Evolutionary conservation across 2,888 invertebrate genomes (phyloP).

Genomic region (Cecidostiba fungosa): DNA sequence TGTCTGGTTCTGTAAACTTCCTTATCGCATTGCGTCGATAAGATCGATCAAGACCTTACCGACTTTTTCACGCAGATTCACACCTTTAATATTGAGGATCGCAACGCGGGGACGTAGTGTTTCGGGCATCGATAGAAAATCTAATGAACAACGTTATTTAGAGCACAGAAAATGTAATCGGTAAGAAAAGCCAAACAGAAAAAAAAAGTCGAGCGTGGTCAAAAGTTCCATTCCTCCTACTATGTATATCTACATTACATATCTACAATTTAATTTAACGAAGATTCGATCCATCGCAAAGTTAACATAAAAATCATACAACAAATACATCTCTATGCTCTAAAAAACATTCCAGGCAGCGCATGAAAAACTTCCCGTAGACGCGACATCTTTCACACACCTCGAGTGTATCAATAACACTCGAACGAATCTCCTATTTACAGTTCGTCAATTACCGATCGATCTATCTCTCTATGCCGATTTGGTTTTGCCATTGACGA

Average conservation of each 20-base stretch:
- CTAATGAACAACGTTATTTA: background rate
- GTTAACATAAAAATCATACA: no score
- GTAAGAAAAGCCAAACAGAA: background rate
- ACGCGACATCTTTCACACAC: background rate
- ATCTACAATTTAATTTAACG: background rate
- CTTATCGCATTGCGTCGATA: background rate
- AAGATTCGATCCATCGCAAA: background rate
- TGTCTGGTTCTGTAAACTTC: background rate
- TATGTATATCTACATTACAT: background rate
- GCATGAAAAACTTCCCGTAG: background rate
- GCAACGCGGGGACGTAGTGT: background rate
- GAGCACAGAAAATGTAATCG: background rate
- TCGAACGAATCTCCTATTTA: constrained; percentile 9
- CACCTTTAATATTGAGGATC: background rate
- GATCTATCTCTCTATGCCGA: background rate
- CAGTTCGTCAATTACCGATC: background rate
- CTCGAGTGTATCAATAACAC: background rate
- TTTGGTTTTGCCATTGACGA: constrained; percentile 38
- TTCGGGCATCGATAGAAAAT: background rate
- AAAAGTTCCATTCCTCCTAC: background rate
- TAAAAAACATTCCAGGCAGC: background rate
- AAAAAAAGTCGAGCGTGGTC: background rate
- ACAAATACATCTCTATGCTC: no score
- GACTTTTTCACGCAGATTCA: constrained; percentile 15
- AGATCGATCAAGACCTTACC: background rate